A percentile compares a stretch with the other conserved stretches of the same genome.
Conservation (phyloP, 2,888 invertebrate species). For the Chymomyza caudatula region DNA sequence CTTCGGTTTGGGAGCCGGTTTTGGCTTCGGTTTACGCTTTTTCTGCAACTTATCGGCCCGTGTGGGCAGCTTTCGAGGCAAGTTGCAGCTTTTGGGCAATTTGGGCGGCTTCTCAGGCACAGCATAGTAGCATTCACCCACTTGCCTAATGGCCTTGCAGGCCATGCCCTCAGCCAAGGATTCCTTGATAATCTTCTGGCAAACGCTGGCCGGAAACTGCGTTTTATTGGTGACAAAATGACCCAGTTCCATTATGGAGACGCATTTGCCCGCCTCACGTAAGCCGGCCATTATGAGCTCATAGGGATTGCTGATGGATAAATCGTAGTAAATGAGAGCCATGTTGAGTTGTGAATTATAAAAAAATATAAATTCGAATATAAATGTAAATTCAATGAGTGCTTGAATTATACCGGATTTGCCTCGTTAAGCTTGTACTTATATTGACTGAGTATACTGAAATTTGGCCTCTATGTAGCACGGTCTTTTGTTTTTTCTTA, state of each 20-base stretch:
- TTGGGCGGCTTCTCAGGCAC: background rate
- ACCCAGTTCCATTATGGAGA: conserved; percentile 11
- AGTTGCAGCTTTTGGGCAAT: conserved; percentile 8
- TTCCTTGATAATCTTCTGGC: conserved; percentile 21
- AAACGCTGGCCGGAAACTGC: conserved; percentile 26
- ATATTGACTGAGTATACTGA: no score
- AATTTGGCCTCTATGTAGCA: no score
- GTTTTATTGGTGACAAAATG: conserved; percentile 14
- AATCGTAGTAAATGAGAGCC: conserved; percentile 30
- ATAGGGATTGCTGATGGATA: conserved; percentile 18
- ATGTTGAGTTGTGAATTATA: background rate
- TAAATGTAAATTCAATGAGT: background rate
- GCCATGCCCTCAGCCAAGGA: conserved; percentile 14
- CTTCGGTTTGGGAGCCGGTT: conserved; percentile 2
- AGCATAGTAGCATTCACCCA: conserved; percentile 14
- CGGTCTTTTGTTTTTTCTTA: no score
- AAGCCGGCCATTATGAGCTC: conserved; percentile 23
- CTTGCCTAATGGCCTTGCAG: conserved; percentile 15
- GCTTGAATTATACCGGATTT: background rate
- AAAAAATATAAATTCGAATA: background rate
- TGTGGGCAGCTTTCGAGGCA: background rate
- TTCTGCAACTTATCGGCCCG: background rate
- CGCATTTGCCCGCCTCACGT: background rate
- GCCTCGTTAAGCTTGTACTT: no score
- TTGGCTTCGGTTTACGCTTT: conserved; percentile 6